Percentiles rank a stretch among this genome's conserved stretches.
Conservation (phyloP, 2,113 vertebrate genomes). For the Ceyx melanurus region DNA sequence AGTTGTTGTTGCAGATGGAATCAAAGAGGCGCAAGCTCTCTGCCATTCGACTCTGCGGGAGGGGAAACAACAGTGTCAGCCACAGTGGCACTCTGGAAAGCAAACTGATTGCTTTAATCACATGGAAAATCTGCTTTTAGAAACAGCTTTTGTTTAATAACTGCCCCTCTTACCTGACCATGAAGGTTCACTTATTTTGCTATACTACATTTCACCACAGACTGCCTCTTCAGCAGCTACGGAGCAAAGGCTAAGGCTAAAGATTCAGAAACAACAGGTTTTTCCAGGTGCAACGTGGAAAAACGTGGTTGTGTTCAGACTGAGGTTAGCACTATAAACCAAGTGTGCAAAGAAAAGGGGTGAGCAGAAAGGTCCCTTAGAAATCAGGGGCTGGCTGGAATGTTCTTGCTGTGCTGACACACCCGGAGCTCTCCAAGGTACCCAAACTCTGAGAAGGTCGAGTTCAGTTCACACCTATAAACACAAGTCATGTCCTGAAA, state of each 20-base stretch:
- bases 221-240: background rate
- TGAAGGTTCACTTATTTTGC: background rate
- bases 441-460: accelerated
- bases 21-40: conserved; percentile 98
- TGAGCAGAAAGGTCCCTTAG: background rate
- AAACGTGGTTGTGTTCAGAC: background rate
- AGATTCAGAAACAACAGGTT: background rate
- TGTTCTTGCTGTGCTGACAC: accelerated
- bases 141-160: background rate
- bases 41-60: conserved; percentile 93
- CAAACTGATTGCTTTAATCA: too few relatives aligned
- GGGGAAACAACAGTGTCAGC: background rate
- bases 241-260: background rate
- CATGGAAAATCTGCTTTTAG: background rate
- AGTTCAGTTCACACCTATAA: background rate
- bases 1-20: conserved; percentile 99
- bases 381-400: accelerated
- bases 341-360: background rate
- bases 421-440: conserved; percentile 51
- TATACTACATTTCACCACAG: background rate
- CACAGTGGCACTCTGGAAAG: background rate
- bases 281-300: background rate
- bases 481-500: background rate
- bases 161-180: background rate
- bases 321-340: background rate